Evolutionary conservation across 2,888 invertebrate genomes (phyloP).

Genomic region (Amiota communis): DNA sequence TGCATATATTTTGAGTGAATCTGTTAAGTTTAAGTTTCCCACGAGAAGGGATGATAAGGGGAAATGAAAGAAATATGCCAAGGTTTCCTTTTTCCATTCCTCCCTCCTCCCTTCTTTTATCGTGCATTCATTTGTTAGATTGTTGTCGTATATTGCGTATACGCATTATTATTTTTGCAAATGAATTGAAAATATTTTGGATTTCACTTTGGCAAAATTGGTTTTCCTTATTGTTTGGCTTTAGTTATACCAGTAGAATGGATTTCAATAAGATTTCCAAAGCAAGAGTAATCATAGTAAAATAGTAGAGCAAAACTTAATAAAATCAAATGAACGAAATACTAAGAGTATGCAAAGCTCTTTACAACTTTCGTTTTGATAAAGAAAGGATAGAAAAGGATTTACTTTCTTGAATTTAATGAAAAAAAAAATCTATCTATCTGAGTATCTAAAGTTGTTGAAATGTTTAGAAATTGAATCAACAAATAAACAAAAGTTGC

Average conservation of each 20-base stretch:
- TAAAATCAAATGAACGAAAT: background rate
- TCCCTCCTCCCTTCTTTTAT: no score
- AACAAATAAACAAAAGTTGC: conserved; percentile 5
- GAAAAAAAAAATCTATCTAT: no score
- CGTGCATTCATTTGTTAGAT: no score
- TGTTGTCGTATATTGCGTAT: background rate
- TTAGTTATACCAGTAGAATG: background rate
- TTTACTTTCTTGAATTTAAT: no score
- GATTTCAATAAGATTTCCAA: no score
- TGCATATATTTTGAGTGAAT: conserved; percentile 1
- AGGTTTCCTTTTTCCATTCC: conserved; percentile 2
- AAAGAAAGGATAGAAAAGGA: no score
- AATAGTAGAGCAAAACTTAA: background rate
- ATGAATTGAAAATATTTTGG: background rate
- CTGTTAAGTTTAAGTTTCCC: background rate
- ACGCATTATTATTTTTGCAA: conserved; percentile 8
- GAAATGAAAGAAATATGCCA: background rate
- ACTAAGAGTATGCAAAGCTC: conserved; percentile 6
- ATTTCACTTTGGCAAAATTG: background rate
- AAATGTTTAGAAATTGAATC: background rate
- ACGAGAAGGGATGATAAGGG: background rate
- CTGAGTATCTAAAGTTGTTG: background rate
- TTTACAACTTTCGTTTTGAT: background rate
- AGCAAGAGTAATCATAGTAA: background rate
- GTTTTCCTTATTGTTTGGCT: background rate